These are phyloP conservation scores for Nymphalis urticae DNA, from an alignment of 2,888 invertebrate species.

Conservation along the genomic window DNA sequence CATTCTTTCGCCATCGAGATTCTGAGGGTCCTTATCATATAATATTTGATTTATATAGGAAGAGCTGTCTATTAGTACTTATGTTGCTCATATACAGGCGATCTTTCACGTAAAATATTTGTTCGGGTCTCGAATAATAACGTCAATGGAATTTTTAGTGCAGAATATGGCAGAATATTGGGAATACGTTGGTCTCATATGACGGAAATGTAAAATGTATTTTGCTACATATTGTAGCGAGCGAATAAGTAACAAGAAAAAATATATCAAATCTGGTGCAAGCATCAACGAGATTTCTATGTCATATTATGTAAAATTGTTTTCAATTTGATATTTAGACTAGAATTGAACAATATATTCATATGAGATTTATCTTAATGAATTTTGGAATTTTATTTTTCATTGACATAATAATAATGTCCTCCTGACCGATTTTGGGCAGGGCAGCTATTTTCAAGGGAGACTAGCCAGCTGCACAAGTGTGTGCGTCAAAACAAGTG, in stretches of 20 bases:
- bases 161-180: slow-evolving; percentile 22
- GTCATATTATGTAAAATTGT: not conserved
- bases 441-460: too few relatives aligned
- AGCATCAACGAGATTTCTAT: slow-evolving; percentile 38
- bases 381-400: too few relatives aligned
- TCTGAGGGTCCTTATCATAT: slow-evolving; percentile 11
- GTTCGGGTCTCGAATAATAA: slow-evolving; percentile 20
- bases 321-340: too few relatives aligned
- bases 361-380: too few relatives aligned
- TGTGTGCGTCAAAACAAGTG: too few relatives aligned
- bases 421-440: too few relatives aligned
- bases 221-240: slow-evolving; percentile 14
- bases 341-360: too few relatives aligned
- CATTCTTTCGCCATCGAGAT: slow-evolving; percentile 16
- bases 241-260: slow-evolving; percentile 45
- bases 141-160: slow-evolving; percentile 26
- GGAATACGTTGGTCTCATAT: slow-evolving; percentile 21
- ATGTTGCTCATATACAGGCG: slow-evolving; percentile 3
- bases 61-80: slow-evolving; percentile 8
- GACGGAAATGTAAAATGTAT: slow-evolving; percentile 13
- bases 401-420: too few relatives aligned
- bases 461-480: too few relatives aligned
- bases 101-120: slow-evolving; percentile 17
- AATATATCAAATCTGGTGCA: slow-evolving; percentile 48
- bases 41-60: slow-evolving; percentile 10